These are phyloP conservation scores for Pheucticus melanocephalus DNA, from an alignment of 2,113 vertebrate species.

Conservation along the genomic window DNA sequence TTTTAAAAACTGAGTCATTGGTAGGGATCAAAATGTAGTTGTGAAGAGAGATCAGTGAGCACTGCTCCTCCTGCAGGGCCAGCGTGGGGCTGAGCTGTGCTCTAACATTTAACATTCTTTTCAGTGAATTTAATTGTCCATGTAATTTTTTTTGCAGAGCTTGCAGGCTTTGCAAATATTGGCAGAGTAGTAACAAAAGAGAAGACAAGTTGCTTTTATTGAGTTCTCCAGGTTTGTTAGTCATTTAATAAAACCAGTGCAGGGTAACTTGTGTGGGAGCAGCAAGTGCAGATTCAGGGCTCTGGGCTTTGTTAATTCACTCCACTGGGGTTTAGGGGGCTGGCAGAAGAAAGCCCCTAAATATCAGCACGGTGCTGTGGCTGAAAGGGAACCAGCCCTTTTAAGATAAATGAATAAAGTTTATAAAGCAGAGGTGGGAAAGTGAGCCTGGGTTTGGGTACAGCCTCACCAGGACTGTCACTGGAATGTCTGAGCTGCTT, in stretches of 20 bases:
- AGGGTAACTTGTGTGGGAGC: not conserved
- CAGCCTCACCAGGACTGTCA: not conserved
- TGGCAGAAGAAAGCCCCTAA: not conserved
- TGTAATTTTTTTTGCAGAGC: not conserved
- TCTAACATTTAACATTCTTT: not conserved
- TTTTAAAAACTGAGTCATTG: not conserved
- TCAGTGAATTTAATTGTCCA: not conserved
- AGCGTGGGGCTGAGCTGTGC: not conserved
- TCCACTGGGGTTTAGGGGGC: not conserved
- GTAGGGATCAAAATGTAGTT: not conserved
- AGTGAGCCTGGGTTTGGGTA: not conserved
- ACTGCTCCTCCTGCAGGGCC: not conserved
- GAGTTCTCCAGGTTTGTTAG: not conserved
- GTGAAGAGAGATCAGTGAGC: not conserved
- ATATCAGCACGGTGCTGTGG: not conserved
- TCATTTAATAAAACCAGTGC: not conserved
- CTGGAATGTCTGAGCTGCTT: not conserved
- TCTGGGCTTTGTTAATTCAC: not conserved
- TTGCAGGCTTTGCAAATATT: not conserved
- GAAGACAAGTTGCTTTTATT: not conserved
- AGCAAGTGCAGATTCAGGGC: rapidly evolving
- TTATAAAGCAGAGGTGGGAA: not conserved
- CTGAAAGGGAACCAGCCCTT: not conserved
- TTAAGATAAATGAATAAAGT: not conserved
- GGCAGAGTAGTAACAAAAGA: not conserved